These are phyloP conservation scores for Alligator sinensis DNA, from an alignment of 2,113 vertebrate species.

Conservation along the genomic window DNA sequence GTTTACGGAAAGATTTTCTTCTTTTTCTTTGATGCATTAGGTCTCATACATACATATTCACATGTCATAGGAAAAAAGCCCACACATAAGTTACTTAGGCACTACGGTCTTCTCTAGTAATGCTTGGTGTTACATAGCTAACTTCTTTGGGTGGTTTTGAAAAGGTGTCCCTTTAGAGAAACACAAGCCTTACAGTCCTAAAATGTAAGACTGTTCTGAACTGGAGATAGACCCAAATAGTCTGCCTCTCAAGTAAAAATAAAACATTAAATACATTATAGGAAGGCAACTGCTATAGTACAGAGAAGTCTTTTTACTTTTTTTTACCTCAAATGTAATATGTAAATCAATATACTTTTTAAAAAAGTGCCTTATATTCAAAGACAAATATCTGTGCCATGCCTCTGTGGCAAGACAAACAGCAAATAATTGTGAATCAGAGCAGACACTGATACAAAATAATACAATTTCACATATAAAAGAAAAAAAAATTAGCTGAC, in stretches of 20 bases:
- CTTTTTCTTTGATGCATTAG: neutral
- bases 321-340: too few species aligned
- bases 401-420: neutral
- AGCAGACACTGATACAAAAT: neutral
- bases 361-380: too few species aligned
- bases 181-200: too few species aligned
- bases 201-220: too few species aligned
- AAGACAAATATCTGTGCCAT: too few species aligned
- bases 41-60: accelerated
- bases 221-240: too few species aligned
- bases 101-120: neutral
- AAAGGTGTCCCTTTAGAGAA: neutral
- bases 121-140: accelerated
- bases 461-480: neutral
- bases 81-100: neutral
- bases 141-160: accelerated
- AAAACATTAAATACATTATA: too few species aligned
- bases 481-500: neutral
- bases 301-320: too few species aligned
- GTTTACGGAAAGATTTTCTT: neutral
- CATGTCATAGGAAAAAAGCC: neutral
- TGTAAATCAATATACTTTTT: too few species aligned
- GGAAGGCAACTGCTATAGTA: too few species aligned
- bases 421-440: accelerated
- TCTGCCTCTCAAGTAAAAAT: too few species aligned